Conservation (phyloP, 2,113 vertebrate genomes). For the Seriola quinqueradiata region DNA sequence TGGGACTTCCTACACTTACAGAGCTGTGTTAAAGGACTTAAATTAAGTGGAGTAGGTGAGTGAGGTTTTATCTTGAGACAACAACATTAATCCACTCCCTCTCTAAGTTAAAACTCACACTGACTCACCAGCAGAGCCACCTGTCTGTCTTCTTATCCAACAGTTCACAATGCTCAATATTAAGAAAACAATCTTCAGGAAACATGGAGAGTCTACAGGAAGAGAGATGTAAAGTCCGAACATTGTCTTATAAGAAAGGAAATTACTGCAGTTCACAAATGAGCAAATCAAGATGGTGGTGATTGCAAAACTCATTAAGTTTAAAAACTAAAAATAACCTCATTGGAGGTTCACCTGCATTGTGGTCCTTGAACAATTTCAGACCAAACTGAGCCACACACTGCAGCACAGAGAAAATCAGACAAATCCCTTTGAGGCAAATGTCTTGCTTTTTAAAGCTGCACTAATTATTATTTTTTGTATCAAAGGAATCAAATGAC, state of each 20-base stretch:
- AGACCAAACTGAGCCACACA: neutral
- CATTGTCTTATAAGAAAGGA: neutral
- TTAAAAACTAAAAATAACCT: neutral
- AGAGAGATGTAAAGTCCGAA: neutral
- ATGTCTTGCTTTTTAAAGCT: neutral
- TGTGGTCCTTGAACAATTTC: neutral
- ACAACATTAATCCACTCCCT: slow-evolving; percentile 34
- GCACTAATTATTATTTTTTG: neutral
- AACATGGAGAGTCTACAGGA: neutral
- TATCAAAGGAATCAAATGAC: neutral
- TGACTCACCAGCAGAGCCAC: neutral
- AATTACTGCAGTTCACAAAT: slow-evolving; percentile 6
- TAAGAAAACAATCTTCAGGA: neutral
- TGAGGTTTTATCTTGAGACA: slow-evolving; percentile 17
- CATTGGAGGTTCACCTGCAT: neutral
- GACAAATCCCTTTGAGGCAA: neutral
- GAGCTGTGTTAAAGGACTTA: neutral
- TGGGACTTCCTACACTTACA: neutral
- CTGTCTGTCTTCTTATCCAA: neutral
- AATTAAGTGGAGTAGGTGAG: neutral
- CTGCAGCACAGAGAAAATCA: neutral
- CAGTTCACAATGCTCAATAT: neutral
- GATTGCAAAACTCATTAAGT: neutral
- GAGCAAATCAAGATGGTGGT: neutral
- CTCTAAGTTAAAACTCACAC: neutral